Conservation (phyloP, 2,888 invertebrate species). For the Drosophila anceps region DNA sequence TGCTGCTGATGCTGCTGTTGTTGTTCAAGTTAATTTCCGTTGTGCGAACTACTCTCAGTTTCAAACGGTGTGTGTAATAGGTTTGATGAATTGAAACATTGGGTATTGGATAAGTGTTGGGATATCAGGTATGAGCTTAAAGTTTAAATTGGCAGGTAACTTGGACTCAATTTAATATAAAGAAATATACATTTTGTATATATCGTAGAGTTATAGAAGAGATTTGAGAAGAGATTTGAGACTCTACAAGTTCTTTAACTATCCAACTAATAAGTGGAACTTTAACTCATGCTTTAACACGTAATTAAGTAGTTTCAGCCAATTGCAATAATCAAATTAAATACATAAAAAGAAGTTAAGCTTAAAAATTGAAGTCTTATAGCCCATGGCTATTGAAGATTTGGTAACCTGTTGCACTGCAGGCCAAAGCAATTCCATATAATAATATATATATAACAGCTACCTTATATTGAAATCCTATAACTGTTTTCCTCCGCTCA, state of each 20-base stretch:
- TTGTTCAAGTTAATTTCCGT: conserved; percentile 5
- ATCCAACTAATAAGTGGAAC: no score
- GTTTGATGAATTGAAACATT: not conserved
- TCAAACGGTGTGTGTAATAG: not conserved
- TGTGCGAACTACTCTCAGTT: conserved; percentile 2
- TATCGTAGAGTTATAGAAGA: no score
- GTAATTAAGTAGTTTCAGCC: no score
- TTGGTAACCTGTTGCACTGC: not conserved
- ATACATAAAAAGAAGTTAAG: no score
- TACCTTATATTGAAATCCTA: not conserved
- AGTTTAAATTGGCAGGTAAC: no score
- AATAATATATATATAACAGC: not conserved
- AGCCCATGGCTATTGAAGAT: not conserved
- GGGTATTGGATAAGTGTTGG: no score
- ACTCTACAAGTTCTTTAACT: no score
- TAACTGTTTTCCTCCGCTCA: not conserved
- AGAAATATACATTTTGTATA: not conserved
- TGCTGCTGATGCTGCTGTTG: not conserved
- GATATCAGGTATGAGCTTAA: not conserved
- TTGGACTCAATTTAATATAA: not conserved
- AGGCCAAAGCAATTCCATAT: not conserved
- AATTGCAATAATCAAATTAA: no score
- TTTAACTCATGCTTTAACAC: no score
- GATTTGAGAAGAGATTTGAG: no score
- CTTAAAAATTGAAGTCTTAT: not conserved